Percentiles rank a stretch among this genome's conserved stretches.
Evolutionary conservation across 2,888 invertebrate genomes (phyloP).

Genomic region (Sphaerophoria rueppellii): DNA sequence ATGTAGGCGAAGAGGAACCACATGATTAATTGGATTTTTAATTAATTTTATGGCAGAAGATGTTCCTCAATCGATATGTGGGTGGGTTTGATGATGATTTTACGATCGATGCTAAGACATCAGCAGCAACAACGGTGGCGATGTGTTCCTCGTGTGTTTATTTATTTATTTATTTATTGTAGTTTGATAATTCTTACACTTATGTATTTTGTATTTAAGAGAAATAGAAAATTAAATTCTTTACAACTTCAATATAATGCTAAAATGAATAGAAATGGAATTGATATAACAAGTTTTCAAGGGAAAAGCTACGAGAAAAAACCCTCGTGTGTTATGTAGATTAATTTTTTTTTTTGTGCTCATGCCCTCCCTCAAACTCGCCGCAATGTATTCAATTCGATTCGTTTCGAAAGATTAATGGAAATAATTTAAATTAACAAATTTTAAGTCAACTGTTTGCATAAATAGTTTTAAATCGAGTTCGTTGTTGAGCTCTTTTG

Average conservation of each 20-base stretch:
- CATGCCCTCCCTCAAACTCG: not conserved
- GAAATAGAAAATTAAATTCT: too few species aligned
- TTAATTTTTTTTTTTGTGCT: constrained; percentile 12
- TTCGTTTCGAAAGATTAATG: constrained; percentile 30
- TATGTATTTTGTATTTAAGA: too few species aligned
- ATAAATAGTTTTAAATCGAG: constrained; percentile 31
- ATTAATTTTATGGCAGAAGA: constrained; percentile 21
- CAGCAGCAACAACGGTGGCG: constrained; percentile 6
- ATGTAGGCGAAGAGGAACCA: not conserved
- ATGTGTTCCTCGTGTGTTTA: not conserved
- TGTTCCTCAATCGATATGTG: constrained; percentile 5
- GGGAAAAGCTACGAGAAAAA: too few species aligned
- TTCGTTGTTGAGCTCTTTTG: constrained; percentile 49
- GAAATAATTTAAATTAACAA: constrained; percentile 37
- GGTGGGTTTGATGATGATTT: not conserved
- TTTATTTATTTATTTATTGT: too few species aligned
- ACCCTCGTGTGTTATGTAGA: constrained; percentile 20
- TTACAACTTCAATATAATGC: too few species aligned
- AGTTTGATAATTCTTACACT: too few species aligned
- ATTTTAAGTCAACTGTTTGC: constrained; percentile 37
- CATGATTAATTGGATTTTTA: constrained; percentile 35
- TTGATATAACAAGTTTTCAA: too few species aligned
- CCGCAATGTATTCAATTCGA: too few species aligned
- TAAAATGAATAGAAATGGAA: too few species aligned
- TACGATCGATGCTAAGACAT: too few species aligned